These are phyloP conservation scores for Hystrix brachyura DNA, from an alignment of 2,113 vertebrate genomes.

Conservation along the genomic window DNA sequence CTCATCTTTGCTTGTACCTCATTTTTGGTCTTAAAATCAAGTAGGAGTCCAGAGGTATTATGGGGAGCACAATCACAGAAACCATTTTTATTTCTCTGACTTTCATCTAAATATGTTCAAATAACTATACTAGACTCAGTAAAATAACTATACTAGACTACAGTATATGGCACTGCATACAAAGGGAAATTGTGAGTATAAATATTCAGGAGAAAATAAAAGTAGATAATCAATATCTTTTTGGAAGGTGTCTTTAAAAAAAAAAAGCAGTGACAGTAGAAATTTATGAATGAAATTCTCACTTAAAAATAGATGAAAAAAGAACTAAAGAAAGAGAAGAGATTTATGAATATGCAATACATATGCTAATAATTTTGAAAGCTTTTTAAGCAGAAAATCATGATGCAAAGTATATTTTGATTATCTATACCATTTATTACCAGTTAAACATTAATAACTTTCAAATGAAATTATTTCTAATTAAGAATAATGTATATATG, in stretches of 20 bases:
- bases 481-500: constrained; percentile 52
- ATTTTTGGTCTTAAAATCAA: neutral
- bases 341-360: neutral
- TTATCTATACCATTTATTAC: neutral
- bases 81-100: neutral
- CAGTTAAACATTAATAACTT: constrained; percentile 62
- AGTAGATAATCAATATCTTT: neutral
- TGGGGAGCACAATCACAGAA: neutral
- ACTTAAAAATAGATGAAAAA: constrained; percentile 22
- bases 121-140: neutral
- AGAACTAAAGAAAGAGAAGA: neutral
- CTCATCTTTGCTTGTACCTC: neutral
- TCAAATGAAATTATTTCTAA: constrained; percentile 61
- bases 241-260: neutral
- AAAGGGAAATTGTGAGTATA: neutral
- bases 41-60: neutral
- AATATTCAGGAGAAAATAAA: constrained; percentile 59
- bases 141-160: neutral
- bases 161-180: neutral
- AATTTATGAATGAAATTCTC: neutral
- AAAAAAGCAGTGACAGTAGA: neutral
- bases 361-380: neutral
- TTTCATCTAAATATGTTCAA: neutral
- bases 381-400: neutral
- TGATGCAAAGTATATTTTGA: neutral